Evolutionary conservation across 2,113 vertebrate species (phyloP).

Genomic region (Zosterops japonicus): DNA sequence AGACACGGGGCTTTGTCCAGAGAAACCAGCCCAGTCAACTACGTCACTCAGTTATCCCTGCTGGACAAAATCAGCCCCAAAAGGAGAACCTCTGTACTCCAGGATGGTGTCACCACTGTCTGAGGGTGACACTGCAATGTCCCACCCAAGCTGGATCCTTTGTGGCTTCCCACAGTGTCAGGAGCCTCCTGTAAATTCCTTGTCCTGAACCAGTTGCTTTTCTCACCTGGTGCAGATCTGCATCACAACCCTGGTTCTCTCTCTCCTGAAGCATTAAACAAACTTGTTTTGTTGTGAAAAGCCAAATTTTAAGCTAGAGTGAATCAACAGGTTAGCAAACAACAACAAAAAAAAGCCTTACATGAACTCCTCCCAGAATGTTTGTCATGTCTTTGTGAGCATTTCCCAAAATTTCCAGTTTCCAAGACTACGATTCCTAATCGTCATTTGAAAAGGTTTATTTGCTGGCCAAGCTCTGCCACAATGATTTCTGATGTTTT

Average conservation of each 20-base stretch:
- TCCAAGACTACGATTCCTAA: not conserved
- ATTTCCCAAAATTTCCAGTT: not conserved
- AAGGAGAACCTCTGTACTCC: slow-evolving; percentile 27
- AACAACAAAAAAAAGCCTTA: no score
- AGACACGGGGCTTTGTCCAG: slow-evolving; percentile 71
- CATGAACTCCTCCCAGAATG: not conserved
- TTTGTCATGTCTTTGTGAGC: not conserved
- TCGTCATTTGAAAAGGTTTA: not conserved
- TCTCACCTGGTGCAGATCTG: not conserved
- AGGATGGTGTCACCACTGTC: slow-evolving; percentile 24
- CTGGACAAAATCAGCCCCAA: slow-evolving; percentile 69
- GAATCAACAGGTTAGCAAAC: not conserved
- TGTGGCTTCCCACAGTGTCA: not conserved
- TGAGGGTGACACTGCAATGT: not conserved
- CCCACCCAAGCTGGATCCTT: not conserved
- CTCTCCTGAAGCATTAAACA: not conserved
- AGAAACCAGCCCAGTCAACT: slow-evolving; percentile 77
- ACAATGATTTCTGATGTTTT: not conserved
- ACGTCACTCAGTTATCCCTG: slow-evolving; percentile 74
- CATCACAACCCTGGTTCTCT: not conserved
- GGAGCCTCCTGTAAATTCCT: not conserved
- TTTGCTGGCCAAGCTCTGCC: not conserved
- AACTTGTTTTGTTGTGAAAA: not conserved
- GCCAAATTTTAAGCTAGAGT: not conserved
- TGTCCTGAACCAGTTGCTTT: not conserved